Evolutionary conservation across 2,888 invertebrate species (phyloP).

Genomic region (Agriopis marginaria): DNA sequence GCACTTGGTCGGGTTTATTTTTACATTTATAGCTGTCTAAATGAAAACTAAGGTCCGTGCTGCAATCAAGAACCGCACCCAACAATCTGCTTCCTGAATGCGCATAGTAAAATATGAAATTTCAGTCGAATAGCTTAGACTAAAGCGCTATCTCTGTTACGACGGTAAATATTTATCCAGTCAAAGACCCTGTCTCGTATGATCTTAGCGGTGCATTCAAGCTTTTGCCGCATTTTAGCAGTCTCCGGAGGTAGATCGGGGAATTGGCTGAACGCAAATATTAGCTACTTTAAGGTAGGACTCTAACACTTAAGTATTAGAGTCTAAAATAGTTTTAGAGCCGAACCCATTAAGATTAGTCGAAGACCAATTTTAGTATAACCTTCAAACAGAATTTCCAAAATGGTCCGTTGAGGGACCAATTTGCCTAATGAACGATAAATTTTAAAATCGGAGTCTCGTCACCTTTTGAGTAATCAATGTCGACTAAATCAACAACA

Average conservation of each 20-base stretch:
- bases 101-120: conserved; percentile 30
- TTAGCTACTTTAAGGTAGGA: conserved; percentile 17
- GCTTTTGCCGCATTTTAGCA: conserved; percentile 42
- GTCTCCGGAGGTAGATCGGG: conserved; percentile 28
- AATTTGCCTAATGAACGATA: conserved; percentile 38
- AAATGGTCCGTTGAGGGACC: conserved; percentile 21
- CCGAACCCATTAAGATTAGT: conserved; percentile 6
- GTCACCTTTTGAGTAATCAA: conserved; percentile 41
- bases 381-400: conserved; percentile 27
- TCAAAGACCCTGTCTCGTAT: conserved; percentile 45
- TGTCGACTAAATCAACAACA: conserved; percentile 42
- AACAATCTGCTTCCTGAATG: conserved; percentile 27
- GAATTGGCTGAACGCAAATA: conserved; percentile 37
- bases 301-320: neutral
- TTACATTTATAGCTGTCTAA: neutral
- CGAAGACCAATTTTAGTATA: conserved; percentile 13
- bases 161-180: conserved; percentile 46
- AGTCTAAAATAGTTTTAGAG: conserved; percentile 9
- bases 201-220: conserved; percentile 36
- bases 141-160: conserved; percentile 35
- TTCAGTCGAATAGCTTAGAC: conserved; percentile 40
- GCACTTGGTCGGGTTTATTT: neutral
- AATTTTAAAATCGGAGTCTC: conserved; percentile 38
- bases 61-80: neutral
- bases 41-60: neutral